A percentile compares a stretch with the other conserved stretches of the same genome.
Evolutionary conservation across 1,140 invertebrate genomes (phyloP).

Genomic region (Eurosta solidaginis): DNA sequence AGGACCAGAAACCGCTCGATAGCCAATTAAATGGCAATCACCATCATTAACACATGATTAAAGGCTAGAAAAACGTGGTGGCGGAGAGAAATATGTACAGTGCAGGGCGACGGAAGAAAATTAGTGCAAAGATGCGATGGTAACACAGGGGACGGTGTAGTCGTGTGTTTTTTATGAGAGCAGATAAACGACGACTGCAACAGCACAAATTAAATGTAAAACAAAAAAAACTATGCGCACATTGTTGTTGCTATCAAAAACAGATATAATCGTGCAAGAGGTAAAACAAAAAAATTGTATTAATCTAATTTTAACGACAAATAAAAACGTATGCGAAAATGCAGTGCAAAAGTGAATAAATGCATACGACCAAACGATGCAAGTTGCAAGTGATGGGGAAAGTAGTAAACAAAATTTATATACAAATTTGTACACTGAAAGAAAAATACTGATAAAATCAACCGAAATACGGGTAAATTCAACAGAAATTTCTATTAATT

Average conservation of each 20-base stretch:
- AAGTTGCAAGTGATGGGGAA: background rate
- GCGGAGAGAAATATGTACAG: background rate
- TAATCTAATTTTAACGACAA: constrained; percentile 18
- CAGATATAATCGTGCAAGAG: background rate
- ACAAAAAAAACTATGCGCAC: background rate
- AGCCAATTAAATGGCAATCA: constrained; percentile 15
- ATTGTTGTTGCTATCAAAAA: constrained; percentile 18
- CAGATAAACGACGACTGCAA: background rate
- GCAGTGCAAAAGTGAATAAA: background rate
- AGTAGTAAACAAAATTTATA: background rate
- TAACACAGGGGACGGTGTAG: background rate
- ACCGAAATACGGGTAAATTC: no score
- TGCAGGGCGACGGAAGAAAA: background rate
- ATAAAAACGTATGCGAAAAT: background rate
- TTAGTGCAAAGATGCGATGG: background rate
- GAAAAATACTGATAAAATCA: no score
- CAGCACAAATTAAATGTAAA: background rate
- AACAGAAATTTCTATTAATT: background rate
- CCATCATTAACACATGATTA: constrained; percentile 23
- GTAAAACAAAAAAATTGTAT: background rate
- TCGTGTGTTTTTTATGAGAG: background rate
- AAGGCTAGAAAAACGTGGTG: background rate
- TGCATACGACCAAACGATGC: background rate
- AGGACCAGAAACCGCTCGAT: background rate
- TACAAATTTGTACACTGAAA: no score